Conservation (phyloP, 2,888 invertebrate species). For the Hirtodrosophila cameraria region DNA sequence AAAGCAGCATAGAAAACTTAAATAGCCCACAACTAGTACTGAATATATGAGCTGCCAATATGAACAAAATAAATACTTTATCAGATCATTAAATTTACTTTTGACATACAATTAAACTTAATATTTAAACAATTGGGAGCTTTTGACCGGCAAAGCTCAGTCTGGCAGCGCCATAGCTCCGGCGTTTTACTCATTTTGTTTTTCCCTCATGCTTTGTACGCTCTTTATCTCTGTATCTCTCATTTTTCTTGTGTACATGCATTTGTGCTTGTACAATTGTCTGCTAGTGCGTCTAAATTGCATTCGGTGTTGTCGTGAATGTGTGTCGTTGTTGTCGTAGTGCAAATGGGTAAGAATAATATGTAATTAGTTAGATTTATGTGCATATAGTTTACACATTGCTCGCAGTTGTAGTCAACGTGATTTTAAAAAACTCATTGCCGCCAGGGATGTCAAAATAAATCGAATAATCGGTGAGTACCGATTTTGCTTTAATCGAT, state of each 20-base stretch:
- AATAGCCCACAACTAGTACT: background rate
- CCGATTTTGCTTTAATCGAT: constrained; percentile 2
- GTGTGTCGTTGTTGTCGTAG: constrained; percentile 8
- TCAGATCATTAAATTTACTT: background rate
- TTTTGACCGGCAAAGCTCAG: constrained; percentile 10
- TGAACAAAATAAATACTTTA: background rate
- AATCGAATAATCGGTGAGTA: constrained; percentile 16
- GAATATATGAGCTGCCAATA: background rate
- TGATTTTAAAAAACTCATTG: background rate
- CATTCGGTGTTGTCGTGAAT: constrained; percentile 32
- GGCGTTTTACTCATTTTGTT: constrained; percentile 58
- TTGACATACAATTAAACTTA: background rate
- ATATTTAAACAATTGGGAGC: background rate
- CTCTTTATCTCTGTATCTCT: constrained; percentile 33
- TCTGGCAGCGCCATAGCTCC: constrained; percentile 49
- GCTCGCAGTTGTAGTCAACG: background rate
- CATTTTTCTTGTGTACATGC: constrained; percentile 53
- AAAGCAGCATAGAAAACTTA: constrained; percentile 1
- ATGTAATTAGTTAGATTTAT: background rate
- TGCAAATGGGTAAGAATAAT: constrained; percentile 37
- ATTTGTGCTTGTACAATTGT: constrained; percentile 38
- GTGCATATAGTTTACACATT: background rate
- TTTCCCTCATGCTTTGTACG: constrained; percentile 43
- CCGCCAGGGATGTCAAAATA: constrained; percentile 27
- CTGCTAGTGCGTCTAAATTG: constrained; percentile 56